Evolutionary conservation across 2,888 invertebrate genomes (phyloP), one percentile per base, ranked within the genome.

Genomic region (Aplocera efformata): DNA sequence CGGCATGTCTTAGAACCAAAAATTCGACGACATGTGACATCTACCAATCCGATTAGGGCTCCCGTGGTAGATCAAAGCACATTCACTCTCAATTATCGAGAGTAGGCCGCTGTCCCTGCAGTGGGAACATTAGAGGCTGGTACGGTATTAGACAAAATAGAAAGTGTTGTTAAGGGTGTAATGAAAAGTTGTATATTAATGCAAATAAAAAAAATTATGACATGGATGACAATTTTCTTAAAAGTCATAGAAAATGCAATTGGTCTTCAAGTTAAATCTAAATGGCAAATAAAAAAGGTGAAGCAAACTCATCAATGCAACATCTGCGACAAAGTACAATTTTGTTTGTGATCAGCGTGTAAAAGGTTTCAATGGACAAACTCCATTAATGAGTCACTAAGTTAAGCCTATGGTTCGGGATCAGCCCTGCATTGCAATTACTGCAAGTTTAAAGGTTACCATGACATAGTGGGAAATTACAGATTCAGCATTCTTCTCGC

Each of bases 271-370:
- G 38, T 6, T 6, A 37, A 30, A 7, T 10, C 29, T n/a, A 9
- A 27, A 4, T 10, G 11, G 1, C 23, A 31, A 9, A 21, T 21
- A 4, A 23, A 32, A 21, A 9, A 24, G 0, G 26, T 36, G 7
- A 10, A 20, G 0, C 30, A 34, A 3, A 63, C 60, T 9, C 54
- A 74, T 10, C 40, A 53, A 7, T 85, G 85, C 37, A 61, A 68
- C 13, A 51, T 79, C 23, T 85, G 85, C 40, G 54, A 70, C 1
- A 1, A 69, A 70, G 1, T 80, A 65, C 37, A 58, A 62, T 23
- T 84, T 48, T 10, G 82, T 88, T 1, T 88, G 86, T 21, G 86
- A 88, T 35, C 72, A 79, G 1, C 86, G 85, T 9, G 86, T 76
- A 0, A 80, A 77, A 65, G 79, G 77, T 0, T 85, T 76, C 33